Conservation (phyloP, 1,140 invertebrate genomes). For the Whitmania pigra region DNA sequence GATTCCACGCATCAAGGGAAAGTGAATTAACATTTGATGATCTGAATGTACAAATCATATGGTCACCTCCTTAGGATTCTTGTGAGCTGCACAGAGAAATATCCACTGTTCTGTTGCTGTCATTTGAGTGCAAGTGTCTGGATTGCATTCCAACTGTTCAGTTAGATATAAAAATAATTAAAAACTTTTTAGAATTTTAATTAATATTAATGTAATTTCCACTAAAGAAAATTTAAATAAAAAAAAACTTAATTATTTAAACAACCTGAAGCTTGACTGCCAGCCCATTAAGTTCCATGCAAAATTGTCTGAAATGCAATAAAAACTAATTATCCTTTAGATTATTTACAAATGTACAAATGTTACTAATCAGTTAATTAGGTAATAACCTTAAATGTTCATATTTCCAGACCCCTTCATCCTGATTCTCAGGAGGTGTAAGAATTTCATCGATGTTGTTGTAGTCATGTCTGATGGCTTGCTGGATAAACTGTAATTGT, state of each 20-base stretch:
- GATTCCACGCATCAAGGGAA: too few relatives aligned
- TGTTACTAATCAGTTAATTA: conserved; percentile 35
- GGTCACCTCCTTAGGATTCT: conserved; percentile 83
- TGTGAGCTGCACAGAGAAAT: conserved; percentile 97
- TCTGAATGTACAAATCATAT: too few relatives aligned
- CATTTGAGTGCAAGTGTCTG: conserved; percentile 95
- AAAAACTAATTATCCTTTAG: neutral
- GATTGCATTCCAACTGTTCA: conserved; percentile 78
- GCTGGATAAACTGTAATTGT: conserved; percentile 70
- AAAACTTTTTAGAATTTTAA: too few relatives aligned
- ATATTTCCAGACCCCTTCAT: conserved; percentile 99
- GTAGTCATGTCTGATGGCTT: conserved; percentile 82
- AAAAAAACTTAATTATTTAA: neutral
- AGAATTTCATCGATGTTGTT: conserved; percentile 86
- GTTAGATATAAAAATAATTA: too few relatives aligned
- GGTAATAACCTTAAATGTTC: conserved; percentile 96
- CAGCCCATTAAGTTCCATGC: conserved; percentile 94
- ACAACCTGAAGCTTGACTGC: conserved; percentile 62
- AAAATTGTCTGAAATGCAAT: conserved; percentile 68
- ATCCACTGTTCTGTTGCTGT: conserved; percentile 99
- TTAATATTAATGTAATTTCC: too few relatives aligned
- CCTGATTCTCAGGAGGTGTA: conserved; percentile 86
- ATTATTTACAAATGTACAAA: neutral
- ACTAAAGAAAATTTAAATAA: too few relatives aligned
- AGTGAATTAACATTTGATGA: too few relatives aligned